Evolutionary conservation across 1,140 invertebrate genomes (phyloP).

Genomic region (Drosophila leontia): DNA sequence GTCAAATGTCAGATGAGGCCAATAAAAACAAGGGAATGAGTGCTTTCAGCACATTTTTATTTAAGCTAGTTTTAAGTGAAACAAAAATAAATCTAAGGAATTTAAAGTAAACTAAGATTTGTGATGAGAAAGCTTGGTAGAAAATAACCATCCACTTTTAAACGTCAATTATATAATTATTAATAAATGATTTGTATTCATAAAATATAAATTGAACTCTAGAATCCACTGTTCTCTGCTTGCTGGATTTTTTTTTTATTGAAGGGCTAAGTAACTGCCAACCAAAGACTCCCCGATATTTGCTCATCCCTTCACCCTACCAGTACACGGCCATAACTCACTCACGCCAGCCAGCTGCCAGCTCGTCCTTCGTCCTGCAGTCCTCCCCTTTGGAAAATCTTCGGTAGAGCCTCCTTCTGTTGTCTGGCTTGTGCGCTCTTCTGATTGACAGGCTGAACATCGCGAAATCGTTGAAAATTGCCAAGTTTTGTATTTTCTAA

Average conservation of each 20-base stretch:
- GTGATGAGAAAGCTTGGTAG: not conserved
- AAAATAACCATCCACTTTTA: not conserved
- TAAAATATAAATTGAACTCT: not conserved
- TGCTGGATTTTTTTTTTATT: not conserved
- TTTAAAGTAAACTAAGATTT: not conserved
- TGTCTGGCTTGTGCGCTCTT: conserved; percentile 57
- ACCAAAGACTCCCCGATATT: conserved; percentile 9
- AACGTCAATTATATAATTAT: too few relatives aligned
- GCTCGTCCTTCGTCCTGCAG: conserved; percentile 6
- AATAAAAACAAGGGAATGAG: too few relatives aligned
- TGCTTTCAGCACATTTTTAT: not conserved
- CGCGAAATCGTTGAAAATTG: conserved; percentile 64
- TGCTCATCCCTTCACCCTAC: conserved; percentile 14
- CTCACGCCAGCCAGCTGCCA: conserved; percentile 46
- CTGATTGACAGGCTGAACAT: conserved; percentile 75
- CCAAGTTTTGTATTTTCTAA: conserved; percentile 71
- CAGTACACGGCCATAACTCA: conserved; percentile 42
- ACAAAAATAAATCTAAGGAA: not conserved
- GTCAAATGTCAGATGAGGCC: not conserved
- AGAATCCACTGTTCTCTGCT: conserved; percentile 10
- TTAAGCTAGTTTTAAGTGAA: not conserved
- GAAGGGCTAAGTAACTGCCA: conserved; percentile 26
- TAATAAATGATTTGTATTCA: too few relatives aligned
- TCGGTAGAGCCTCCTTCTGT: conserved; percentile 33
- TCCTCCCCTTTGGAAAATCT: conserved; percentile 2